phyloP scores from a whole-genome alignment of 2,113 vertebrate genomes.

The Podilymbus podiceps region DNA sequence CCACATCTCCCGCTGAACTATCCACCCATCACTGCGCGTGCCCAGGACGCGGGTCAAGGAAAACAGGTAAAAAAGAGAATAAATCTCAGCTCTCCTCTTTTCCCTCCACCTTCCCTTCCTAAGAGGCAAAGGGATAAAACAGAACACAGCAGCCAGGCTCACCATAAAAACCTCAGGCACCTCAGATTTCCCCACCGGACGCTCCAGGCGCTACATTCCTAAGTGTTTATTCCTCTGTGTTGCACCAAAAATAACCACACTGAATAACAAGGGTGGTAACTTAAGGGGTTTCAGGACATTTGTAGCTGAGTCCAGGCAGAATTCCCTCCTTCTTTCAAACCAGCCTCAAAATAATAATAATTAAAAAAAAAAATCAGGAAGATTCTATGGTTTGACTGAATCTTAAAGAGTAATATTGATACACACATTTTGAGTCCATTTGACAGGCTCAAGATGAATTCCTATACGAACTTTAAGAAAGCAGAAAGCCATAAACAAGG shows the following conservation, averaged over 20 bases:
- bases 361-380: not conserved
- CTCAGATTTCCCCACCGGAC: not conserved
- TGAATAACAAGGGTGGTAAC: not conserved
- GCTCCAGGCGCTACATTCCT: not conserved
- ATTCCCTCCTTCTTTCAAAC: not conserved
- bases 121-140: not conserved
- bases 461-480: not conserved
- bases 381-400: not conserved
- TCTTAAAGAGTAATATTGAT: not conserved
- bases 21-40: fast-evolving
- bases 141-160: not conserved
- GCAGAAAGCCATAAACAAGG: not conserved
- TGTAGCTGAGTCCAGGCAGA: not conserved
- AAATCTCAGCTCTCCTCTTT: not conserved
- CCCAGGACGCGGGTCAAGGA: not conserved
- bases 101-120: not conserved
- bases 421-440: not conserved
- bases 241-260: not conserved
- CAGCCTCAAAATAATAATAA: not conserved
- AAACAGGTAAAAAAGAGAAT: fast-evolving
- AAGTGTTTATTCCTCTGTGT: not conserved
- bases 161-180: not conserved
- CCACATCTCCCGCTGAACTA: not conserved
- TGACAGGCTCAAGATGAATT: not conserved
- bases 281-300: not conserved